Base-by-base conservation (phyloP, 2,888 invertebrate species). In the Neria commutata region DNA sequence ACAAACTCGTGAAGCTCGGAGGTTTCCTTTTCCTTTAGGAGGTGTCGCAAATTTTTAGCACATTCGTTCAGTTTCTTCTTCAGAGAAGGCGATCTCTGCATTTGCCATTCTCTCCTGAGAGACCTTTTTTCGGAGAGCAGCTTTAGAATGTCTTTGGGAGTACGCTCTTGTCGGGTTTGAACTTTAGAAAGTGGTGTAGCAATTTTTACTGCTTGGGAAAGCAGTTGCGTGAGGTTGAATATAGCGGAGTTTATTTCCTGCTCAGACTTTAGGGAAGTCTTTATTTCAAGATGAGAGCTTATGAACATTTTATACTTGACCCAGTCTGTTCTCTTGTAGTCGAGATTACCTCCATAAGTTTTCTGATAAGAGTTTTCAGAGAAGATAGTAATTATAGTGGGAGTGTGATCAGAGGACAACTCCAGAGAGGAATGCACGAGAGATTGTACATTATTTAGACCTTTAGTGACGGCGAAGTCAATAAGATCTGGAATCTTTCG, bases 371-470 rank as follows among this genome's bases (percentile, higher is more conserved):
- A n/a, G n/a, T n/a, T n/a, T n/a, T n/a, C n/a, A n/a, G n/a, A n/a
- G n/a, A n/a, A n/a, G n/a, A n/a, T n/a, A n/a, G n/a, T 26, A n/a
- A 62, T 51, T 37, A 58, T 49, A 8, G 29, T 29, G 6, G 29
- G 29, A 29, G 29, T 29, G 11, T 29, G 29, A 29, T 29, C 29
- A 6, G 29, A 29, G 29, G 6, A 11, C 11, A 29, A 11, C 6
- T 29, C 29, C 11, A 29, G 29, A 6, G 29, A 29, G 6, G 29
- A 29, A 8, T 29, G 29, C 11, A 29, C 29, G 29, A 8, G 11
- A 11, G 29, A 29, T 6, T 29, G 29, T 8, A 29, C 11, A 11
- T 29, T 29, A 11, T 29, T 6, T 29, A 11, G 11, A 29, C 11
- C 29, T 29, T 29, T 29, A 10, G 3, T 47, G 10, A 47, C 14